Evolutionary conservation across 1,140 invertebrate species (phyloP).

Genomic region (Gryllus bimaculatus): DNA sequence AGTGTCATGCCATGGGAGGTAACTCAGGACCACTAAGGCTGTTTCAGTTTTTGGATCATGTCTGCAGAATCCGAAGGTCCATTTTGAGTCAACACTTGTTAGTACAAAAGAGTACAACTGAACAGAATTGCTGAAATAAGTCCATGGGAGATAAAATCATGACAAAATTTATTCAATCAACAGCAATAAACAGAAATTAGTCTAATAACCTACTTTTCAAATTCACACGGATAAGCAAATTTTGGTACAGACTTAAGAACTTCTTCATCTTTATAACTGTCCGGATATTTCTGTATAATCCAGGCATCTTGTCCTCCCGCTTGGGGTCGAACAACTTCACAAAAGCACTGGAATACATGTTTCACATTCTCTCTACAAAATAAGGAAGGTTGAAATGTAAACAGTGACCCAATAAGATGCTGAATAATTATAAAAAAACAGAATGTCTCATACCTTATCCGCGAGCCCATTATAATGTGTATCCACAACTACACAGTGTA

Average conservation of each 20-base stretch:
- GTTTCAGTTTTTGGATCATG: constrained; percentile 75
- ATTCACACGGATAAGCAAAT: constrained; percentile 76
- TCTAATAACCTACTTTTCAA: constrained; percentile 55
- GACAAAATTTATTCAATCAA: no score
- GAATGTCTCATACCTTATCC: neutral
- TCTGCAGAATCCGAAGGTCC: constrained; percentile 91
- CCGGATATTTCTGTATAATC: constrained; percentile 69
- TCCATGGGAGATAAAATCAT: neutral
- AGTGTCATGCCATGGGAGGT: constrained; percentile 89
- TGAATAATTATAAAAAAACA: neutral
- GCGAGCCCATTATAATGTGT: neutral
- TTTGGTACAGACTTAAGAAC: constrained; percentile 69
- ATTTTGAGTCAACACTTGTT: constrained; percentile 87
- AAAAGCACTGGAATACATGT: constrained; percentile 73
- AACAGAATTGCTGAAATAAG: constrained; percentile 51
- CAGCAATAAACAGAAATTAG: neutral
- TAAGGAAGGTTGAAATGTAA: neutral
- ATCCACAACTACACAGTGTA: neutral
- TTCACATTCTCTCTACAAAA: constrained; percentile 65
- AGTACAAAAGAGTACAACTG: constrained; percentile 89
- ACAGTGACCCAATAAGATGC: neutral
- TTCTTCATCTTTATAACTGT: constrained; percentile 60
- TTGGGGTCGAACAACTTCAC: constrained; percentile 62
- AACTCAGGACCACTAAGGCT: constrained; percentile 69
- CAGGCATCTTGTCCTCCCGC: constrained; percentile 47